phyloP scores from a whole-genome alignment of 1,140 invertebrate species.

The Pachyrhynchus sulphureomaculatus region DNA sequence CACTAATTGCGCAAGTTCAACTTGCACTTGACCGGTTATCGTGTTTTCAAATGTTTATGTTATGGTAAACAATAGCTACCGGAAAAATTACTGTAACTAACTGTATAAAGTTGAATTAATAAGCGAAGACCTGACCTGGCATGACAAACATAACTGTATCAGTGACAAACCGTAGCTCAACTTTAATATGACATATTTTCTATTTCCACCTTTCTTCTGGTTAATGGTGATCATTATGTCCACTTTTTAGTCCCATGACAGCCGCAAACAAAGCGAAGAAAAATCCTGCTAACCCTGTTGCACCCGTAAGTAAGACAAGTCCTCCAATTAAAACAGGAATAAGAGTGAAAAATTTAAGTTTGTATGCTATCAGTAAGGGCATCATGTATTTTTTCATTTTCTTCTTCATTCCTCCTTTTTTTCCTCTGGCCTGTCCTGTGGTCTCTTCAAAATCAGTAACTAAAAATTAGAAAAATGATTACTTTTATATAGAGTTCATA shows the following conservation, averaged over 20 bases:
- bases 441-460: constrained; percentile 35
- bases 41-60: no score
- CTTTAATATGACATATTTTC: no score
- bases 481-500: no score
- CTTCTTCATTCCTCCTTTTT: constrained; percentile 53
- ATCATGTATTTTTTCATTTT: constrained; percentile 70
- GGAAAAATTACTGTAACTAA: no score
- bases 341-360: constrained; percentile 77
- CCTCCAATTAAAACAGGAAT: constrained; percentile 74
- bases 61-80: no score
- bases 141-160: no score
- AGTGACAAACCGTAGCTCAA: no score
- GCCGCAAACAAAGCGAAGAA: constrained; percentile 80
- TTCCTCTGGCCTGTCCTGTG: constrained; percentile 44
- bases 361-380: constrained; percentile 75
- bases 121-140: no score
- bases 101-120: no score
- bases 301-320: constrained; percentile 69
- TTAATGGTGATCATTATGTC: constrained; percentile 25
- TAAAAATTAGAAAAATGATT: constrained; percentile 8
- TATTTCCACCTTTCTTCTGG: not conserved
- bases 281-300: constrained; percentile 77
- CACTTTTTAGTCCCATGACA: constrained; percentile 54
- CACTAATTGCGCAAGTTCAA: no score
- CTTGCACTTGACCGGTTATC: no score